A percentile compares a stretch with the other conserved stretches of the same genome.
Conservation (phyloP, 2,888 invertebrate genomes). For the Pachydiplax longipennis region DNA sequence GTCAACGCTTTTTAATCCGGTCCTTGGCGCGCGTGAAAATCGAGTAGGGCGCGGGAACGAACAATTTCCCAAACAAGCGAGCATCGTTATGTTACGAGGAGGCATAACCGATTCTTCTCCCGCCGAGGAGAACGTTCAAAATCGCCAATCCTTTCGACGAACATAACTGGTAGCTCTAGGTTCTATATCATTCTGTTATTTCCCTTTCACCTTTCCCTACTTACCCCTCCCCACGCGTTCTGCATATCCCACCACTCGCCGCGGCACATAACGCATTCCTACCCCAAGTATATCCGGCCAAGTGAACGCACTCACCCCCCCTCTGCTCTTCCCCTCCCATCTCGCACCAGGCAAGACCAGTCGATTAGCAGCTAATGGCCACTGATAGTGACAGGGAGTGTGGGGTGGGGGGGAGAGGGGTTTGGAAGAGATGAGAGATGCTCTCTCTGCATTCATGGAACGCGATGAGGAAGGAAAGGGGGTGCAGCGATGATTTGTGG, state of each 20-base stretch:
- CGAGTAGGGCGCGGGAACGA: conserved; percentile 4
- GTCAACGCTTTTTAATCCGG: conserved; percentile 30
- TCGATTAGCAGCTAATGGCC: conserved; percentile 45
- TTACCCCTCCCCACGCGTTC: neutral
- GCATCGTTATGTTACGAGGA: conserved; percentile 9
- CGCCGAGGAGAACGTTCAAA: neutral
- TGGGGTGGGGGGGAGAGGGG: neutral
- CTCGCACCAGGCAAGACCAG: conserved; percentile 37
- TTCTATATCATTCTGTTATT: neutral
- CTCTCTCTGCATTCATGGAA: conserved; percentile 21
- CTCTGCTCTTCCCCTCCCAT: neutral
- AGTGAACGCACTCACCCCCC: neutral
- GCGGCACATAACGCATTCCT: conserved; percentile 21
- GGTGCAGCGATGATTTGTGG: neutral
- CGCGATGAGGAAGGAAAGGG: neutral
- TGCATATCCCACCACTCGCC: neutral
- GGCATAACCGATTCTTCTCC: neutral
- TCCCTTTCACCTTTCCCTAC: neutral
- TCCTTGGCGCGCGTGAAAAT: conserved; percentile 2
- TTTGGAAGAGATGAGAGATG: neutral
- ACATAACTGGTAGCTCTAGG: neutral
- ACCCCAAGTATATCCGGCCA: conserved; percentile 13
- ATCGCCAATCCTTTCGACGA: conserved; percentile 1
- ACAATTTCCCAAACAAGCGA: conserved; percentile 35
- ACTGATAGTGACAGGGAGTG: conserved; percentile 34